Conservation (phyloP, 2,888 invertebrate genomes). For the Mythimna albipuncta region DNA sequence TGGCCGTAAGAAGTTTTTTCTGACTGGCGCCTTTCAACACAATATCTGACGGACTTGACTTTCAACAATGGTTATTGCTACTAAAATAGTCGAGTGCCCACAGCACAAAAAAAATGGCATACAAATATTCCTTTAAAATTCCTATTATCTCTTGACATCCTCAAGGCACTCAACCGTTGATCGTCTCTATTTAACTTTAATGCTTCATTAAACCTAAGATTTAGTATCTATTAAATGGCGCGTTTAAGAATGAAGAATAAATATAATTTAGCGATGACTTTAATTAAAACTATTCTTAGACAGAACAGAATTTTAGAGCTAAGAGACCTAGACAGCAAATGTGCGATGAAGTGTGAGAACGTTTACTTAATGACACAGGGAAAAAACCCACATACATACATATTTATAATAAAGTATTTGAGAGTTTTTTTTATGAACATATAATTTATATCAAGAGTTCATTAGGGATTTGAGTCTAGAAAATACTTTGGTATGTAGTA, state of each 20-base stretch:
- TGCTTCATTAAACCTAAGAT: constrained; percentile 30
- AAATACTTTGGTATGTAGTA: constrained; percentile 1
- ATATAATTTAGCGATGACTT: constrained; percentile 27
- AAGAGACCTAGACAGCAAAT: constrained; percentile 37
- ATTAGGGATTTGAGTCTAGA: constrained; percentile 13
- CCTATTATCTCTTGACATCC: constrained; percentile 22
- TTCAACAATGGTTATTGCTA: constrained; percentile 52
- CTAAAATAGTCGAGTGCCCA: constrained; percentile 35
- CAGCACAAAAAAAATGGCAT: constrained; percentile 46
- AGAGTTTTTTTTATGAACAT: constrained; percentile 24
- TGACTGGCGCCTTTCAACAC: constrained; percentile 55
- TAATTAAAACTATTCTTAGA: constrained; percentile 32
- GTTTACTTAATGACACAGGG: constrained; percentile 31
- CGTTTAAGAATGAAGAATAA: constrained; percentile 12
- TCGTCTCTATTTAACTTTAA: constrained; percentile 17
- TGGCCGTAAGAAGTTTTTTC: constrained; percentile 48
- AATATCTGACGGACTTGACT: constrained; percentile 53
- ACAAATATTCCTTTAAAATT: constrained; percentile 30
- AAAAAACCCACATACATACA: constrained; percentile 20
- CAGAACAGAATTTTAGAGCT: constrained; percentile 33
- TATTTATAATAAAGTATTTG: constrained; percentile 36
- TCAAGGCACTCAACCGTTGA: constrained; percentile 23
- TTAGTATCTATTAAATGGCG: constrained; percentile 18
- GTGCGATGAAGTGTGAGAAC: constrained; percentile 54
- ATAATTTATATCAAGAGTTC: constrained; percentile 8